These are phyloP conservation scores for Zapornia atra DNA, from an alignment of 2,113 vertebrate genomes.

Conservation along the genomic window DNA sequence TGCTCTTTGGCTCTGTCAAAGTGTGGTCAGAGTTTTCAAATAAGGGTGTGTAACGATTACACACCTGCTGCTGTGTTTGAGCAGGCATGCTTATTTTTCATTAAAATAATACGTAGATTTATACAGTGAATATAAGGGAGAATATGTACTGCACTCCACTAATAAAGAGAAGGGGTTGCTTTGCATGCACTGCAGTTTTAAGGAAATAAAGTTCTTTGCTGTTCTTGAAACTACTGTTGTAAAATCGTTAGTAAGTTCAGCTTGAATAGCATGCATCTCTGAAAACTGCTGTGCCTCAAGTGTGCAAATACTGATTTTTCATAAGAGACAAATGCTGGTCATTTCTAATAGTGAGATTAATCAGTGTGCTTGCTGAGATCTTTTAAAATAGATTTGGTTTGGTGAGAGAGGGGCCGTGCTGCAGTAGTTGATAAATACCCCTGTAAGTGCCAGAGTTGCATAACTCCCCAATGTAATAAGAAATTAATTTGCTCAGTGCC, in stretches of 20 bases:
- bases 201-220: neutral
- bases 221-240: neutral
- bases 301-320: neutral
- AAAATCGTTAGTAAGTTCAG: neutral
- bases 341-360: neutral
- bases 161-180: neutral
- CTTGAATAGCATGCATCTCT: neutral
- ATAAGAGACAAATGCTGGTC: neutral
- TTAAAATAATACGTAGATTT: neutral
- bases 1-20: neutral
- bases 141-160: neutral
- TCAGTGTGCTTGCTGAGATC: neutral
- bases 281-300: neutral
- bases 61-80: neutral
- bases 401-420: neutral
- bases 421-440: neutral
- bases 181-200: neutral
- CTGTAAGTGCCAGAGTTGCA: neutral
- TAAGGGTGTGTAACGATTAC: accelerated
- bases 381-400: neutral
- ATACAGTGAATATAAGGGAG: neutral
- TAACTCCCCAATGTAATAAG: neutral
- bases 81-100: neutral
- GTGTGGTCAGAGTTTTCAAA: neutral
- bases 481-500: neutral